These are phyloP conservation scores for Carassius gibelio DNA, from an alignment of 2,113 vertebrate species.

Conservation along the genomic window DNA sequence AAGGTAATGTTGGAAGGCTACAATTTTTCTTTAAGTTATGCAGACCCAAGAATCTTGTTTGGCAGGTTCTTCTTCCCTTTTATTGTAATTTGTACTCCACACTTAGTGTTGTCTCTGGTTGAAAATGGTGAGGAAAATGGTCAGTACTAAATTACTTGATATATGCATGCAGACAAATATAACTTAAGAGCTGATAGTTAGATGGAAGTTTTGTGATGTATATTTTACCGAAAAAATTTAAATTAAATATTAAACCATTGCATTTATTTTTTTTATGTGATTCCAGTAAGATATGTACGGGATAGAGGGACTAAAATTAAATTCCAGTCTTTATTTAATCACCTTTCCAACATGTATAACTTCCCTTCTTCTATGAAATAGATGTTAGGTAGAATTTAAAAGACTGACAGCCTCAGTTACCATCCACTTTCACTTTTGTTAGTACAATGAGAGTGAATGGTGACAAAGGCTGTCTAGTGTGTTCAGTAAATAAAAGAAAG, in stretches of 20 bases:
- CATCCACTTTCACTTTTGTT: not conserved
- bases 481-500: not conserved
- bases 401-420: not conserved
- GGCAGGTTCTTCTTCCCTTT: slow-evolving; percentile 1
- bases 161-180: not conserved
- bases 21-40: not conserved
- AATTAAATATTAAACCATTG: not conserved
- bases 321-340: not conserved
- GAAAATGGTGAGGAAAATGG: not conserved
- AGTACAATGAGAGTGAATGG: not conserved
- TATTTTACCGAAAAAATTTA: not conserved
- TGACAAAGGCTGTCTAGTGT: not conserved
- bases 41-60: not conserved
- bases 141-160: not conserved
- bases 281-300: not conserved
- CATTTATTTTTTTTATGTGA: not conserved
- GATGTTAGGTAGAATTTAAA: no score
- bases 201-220: not conserved
- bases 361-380: not conserved
- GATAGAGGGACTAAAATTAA: not conserved
- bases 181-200: no score
- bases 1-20: not conserved
- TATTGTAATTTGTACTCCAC: not conserved
- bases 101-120: not conserved
- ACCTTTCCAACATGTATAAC: not conserved